Evolutionary conservation across 2,797 vertebrate genomes (phyloP).

Genomic region (Mus spretus): DNA sequence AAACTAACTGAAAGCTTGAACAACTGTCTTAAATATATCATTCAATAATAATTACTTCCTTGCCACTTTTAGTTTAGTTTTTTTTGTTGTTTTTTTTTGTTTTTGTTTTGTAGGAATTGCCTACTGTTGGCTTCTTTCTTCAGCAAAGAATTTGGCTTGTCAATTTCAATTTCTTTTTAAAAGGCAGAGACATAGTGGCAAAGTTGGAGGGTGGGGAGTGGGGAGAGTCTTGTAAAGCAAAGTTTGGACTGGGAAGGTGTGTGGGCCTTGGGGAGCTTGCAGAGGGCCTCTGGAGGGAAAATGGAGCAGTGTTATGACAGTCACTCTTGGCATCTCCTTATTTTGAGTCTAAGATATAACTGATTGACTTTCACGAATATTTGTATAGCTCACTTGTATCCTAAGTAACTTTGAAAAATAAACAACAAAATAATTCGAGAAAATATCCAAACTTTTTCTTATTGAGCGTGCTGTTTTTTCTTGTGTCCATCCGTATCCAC

Average conservation of each 20-base stretch:
- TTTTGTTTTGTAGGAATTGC: not conserved
- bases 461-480: conserved; percentile 83
- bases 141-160: conserved; percentile 43
- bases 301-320: conserved; percentile 34
- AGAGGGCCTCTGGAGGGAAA: conserved; percentile 7
- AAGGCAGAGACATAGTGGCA: conserved; percentile 7
- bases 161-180: conserved; percentile 42
- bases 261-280: conserved; percentile 17
- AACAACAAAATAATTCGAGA: conserved; percentile 79
- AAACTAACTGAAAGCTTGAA: conserved; percentile 57
- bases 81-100: not conserved
- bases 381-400: conserved; percentile 83
- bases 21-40: conserved; percentile 56
- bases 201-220: conserved; percentile 7
- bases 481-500: conserved; percentile 80
- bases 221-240: conserved; percentile 28
- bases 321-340: conserved; percentile 77
- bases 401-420: conserved; percentile 82
- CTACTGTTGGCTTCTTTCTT: conserved; percentile 64
- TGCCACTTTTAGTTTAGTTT: not conserved
- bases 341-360: conserved; percentile 81
- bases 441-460: conserved; percentile 78
- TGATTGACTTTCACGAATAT: conserved; percentile 80
- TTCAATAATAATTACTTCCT: conserved; percentile 33
- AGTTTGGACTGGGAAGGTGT: conserved; percentile 47